phyloP scores from a whole-genome alignment of 2,113 vertebrate species.

The Cephalopterus ornatus region DNA sequence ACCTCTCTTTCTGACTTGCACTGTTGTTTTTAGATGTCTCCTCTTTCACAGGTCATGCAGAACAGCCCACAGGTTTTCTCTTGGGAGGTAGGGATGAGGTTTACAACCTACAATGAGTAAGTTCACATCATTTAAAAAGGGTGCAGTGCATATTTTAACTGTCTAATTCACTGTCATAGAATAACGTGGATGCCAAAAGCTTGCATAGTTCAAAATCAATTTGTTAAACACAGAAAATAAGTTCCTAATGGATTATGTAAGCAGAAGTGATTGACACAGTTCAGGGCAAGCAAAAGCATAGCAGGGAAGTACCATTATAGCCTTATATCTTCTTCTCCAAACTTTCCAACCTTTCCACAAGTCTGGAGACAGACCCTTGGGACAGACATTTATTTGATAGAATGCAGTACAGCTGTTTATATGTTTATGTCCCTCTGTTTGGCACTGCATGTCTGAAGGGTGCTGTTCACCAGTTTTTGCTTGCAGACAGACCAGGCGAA shows the following conservation, averaged over 20 bases:
- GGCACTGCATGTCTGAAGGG: not conserved
- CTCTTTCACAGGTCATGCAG: not conserved
- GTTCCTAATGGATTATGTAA: not conserved
- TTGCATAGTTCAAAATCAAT: not conserved
- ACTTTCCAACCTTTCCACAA: not conserved
- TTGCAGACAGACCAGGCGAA: not conserved
- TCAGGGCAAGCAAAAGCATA: not conserved
- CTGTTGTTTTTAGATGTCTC: not conserved
- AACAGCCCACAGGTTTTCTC: not conserved
- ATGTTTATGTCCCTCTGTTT: not conserved
- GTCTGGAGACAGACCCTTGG: not conserved
- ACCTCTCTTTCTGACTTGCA: not conserved
- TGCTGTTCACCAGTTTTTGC: not conserved
- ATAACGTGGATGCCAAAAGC: not conserved
- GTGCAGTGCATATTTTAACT: not conserved
- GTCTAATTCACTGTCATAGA: not conserved
- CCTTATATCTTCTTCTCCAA: not conserved
- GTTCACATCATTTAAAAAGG: not conserved
- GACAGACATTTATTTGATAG: not conserved
- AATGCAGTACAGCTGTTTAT: fast-evolving
- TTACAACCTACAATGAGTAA: not conserved
- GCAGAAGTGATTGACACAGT: not conserved
- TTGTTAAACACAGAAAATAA: not conserved
- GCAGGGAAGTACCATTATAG: not conserved
- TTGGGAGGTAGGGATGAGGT: not conserved